Percentiles rank a stretch among this genome's conserved stretches.
phyloP scores from a whole-genome alignment of 2,797 vertebrate species.

The Iguana delicatissima region DNA sequence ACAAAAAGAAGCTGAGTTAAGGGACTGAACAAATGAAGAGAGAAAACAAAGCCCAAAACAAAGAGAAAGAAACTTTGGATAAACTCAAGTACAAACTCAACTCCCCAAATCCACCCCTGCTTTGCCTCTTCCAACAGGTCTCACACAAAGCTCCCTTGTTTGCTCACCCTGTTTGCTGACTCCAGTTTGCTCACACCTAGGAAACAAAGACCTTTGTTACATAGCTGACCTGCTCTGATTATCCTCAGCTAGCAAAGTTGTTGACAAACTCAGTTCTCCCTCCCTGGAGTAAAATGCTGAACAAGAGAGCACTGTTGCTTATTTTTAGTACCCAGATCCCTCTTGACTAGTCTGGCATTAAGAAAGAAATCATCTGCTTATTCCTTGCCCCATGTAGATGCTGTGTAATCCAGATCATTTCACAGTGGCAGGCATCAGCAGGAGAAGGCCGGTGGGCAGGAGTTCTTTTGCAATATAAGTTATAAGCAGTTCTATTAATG shows the following conservation, averaged over 20 bases:
- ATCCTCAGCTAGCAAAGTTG: neutral
- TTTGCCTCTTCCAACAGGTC: neutral
- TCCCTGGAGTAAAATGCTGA: neutral
- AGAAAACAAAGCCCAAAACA: neutral
- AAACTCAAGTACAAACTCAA: neutral
- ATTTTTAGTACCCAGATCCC: neutral
- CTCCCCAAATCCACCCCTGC: neutral
- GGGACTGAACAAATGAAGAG: neutral
- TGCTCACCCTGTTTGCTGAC: neutral
- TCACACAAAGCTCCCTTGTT: neutral
- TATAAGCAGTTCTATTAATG: conserved; percentile 30
- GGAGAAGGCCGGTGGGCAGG: neutral
- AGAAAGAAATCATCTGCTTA: neutral
- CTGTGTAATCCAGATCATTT: conserved; percentile 8
- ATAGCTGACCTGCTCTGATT: neutral
- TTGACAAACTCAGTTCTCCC: neutral
- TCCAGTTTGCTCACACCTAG: neutral
- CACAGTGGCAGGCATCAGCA: conserved; percentile 6
- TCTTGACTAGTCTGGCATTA: neutral
- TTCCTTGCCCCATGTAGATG: neutral
- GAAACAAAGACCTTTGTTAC: neutral
- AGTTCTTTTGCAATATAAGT: conserved; percentile 13
- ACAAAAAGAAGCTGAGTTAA: neutral
- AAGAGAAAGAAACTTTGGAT: neutral
- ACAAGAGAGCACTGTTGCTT: neutral